Evolutionary conservation across 2,888 invertebrate genomes (phyloP).

Genomic region (Orthosia gothica): DNA sequence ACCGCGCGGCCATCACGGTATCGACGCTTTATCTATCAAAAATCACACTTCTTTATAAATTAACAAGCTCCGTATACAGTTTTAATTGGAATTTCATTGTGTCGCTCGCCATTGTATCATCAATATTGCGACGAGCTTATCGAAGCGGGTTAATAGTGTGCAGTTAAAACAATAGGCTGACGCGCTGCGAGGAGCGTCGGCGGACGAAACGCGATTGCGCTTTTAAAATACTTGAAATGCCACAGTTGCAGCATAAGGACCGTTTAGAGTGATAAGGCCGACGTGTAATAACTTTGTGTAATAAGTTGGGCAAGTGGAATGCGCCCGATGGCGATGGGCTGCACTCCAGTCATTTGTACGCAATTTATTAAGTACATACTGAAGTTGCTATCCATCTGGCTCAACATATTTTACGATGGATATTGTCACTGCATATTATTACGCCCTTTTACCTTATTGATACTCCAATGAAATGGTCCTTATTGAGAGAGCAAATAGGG

Average conservation of each 20-base stretch:
- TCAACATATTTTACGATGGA: conserved; percentile 48
- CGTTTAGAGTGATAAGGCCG: conserved; percentile 62
- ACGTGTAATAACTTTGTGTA: conserved; percentile 55
- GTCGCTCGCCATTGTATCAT: conserved; percentile 22
- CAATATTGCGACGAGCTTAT: conserved; percentile 60
- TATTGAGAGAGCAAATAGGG: conserved; percentile 60
- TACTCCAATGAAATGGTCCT: conserved; percentile 61
- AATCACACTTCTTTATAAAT: conserved; percentile 53
- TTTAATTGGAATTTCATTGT: conserved; percentile 24
- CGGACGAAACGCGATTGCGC: conserved; percentile 63
- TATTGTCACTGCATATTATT: conserved; percentile 58
- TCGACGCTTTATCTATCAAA: conserved; percentile 74
- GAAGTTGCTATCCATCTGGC: conserved; percentile 39
- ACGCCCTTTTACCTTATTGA: conserved; percentile 54
- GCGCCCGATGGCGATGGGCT: conserved; percentile 31
- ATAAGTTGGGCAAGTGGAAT: conserved; percentile 56
- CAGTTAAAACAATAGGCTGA: conserved; percentile 71
- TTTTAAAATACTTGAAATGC: conserved; percentile 72
- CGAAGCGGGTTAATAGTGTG: conserved; percentile 70
- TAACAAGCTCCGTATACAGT: conserved; percentile 26
- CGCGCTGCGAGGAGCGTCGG: conserved; percentile 56
- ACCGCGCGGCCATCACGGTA: conserved; percentile 64
- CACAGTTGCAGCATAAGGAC: conserved; percentile 59
- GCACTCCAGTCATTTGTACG: conserved; percentile 33
- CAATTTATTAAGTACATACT: conserved; percentile 43